Conservation (phyloP, 2,113 vertebrate genomes). For the Corythornis vintsioides region DNA sequence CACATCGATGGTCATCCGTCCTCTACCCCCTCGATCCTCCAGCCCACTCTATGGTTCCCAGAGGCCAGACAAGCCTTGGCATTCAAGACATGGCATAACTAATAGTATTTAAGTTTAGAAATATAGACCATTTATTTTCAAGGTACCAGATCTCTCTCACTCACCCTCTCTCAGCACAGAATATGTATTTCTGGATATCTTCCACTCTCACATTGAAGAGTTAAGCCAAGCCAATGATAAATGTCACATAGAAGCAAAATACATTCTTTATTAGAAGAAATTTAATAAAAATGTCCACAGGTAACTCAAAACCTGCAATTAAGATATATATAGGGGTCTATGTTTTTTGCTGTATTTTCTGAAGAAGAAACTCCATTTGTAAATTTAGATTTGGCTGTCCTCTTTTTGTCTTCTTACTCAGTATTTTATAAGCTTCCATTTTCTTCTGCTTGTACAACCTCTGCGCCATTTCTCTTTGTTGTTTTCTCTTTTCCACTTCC, state of each 20-base stretch:
- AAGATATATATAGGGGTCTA: not conserved
- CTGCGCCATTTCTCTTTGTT: conserved; percentile 85
- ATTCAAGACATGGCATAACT: not conserved
- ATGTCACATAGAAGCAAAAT: not conserved
- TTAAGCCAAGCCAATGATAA: not conserved
- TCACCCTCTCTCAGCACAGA: not conserved
- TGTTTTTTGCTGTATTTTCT: conserved; percentile 87
- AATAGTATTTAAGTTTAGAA: not conserved
- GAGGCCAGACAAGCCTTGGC: not conserved
- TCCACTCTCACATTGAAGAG: not conserved
- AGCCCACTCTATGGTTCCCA: too few relatives aligned
- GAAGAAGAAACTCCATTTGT: conserved; percentile 93
- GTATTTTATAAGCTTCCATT: conserved; percentile 86
- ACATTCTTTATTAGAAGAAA: not conserved
- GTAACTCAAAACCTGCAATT: not conserved
- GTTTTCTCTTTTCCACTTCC: conserved; percentile 84
- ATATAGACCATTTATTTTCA: not conserved
- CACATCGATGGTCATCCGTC: too few relatives aligned
- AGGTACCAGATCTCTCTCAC: not conserved
- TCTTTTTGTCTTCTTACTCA: conserved; percentile 92
- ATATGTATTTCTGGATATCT: not conserved
- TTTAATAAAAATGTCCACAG: conserved; percentile 15
- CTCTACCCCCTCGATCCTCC: too few relatives aligned
- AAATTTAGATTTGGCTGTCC: conserved; percentile 97
- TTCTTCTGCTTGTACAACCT: conserved; percentile 90